Conservation (phyloP, 2,797 vertebrate genomes). For the Florisuga fusca region DNA sequence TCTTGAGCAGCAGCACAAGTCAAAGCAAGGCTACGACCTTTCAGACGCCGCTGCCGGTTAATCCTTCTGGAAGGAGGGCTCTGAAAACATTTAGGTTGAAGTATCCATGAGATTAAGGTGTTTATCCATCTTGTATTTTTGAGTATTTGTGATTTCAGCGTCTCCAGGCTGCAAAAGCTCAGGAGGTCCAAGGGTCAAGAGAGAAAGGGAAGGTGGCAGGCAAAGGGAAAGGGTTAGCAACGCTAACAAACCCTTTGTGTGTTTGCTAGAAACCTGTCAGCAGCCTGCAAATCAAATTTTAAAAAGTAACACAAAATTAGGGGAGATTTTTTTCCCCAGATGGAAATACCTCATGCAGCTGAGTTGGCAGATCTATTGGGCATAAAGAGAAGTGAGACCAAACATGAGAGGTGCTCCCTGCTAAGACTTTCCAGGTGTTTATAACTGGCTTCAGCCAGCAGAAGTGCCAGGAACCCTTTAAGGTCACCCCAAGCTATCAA, state of each 20-base stretch:
- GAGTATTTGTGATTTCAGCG: background rate
- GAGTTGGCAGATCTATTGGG: background rate
- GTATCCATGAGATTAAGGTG: conserved; percentile 52
- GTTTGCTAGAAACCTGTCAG: conserved; percentile 55
- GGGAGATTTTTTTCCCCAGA: background rate
- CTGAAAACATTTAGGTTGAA: conserved; percentile 43
- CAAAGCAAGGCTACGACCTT: conserved; percentile 19
- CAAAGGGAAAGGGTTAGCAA: conserved; percentile 8
- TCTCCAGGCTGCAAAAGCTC: conserved; percentile 31
- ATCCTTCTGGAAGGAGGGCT: conserved; percentile 44
- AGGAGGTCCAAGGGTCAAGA: conserved; percentile 29
- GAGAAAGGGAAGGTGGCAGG: background rate
- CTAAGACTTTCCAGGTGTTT: background rate
- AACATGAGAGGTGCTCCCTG: background rate
- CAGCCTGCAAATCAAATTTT: background rate
- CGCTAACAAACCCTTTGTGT: background rate
- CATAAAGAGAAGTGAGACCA: background rate
- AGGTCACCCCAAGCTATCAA: background rate
- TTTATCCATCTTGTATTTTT: conserved; percentile 39
- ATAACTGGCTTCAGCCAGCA: background rate
- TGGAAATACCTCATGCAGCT: background rate
- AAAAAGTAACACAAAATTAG: background rate
- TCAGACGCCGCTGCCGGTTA: background rate
- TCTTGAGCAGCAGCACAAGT: background rate
- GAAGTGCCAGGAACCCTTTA: background rate